Evolutionary conservation across 2,888 invertebrate species (phyloP).

Genomic region (Coronaproctus castanopsis): DNA sequence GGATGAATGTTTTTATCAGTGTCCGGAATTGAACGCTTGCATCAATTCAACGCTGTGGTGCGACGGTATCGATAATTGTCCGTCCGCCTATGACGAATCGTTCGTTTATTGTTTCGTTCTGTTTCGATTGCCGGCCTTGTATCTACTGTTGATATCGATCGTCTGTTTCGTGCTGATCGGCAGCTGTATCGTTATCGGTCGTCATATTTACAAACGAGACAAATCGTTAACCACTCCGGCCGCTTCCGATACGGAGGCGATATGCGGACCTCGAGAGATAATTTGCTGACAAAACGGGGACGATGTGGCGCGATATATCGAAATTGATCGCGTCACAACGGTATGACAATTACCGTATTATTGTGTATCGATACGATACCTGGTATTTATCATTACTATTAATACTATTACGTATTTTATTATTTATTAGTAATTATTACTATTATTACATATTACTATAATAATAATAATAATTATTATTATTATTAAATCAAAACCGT

Average conservation of each 20-base stretch:
- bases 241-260: conserved; percentile 35
- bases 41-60: conserved; percentile 63
- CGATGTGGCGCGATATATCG: conserved; percentile 82
- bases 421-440: too few relatives aligned
- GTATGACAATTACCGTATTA: conserved; percentile 41
- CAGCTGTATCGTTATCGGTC: conserved; percentile 5
- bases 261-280: conserved; percentile 29
- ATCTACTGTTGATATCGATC: conserved; percentile 29
- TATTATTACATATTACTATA: too few relatives aligned
- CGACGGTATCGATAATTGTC: conserved; percentile 56
- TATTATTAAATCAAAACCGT: too few relatives aligned
- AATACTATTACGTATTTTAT: too few relatives aligned
- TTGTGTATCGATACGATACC: too few relatives aligned
- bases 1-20: conserved; percentile 55
- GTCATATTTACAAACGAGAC: conserved; percentile 2
- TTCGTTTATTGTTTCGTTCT: conserved; percentile 50
- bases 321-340: conserved; percentile 73
- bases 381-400: too few relatives aligned
- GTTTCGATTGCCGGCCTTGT: conserved; percentile 52
- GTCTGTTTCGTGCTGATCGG: conserved; percentile 35
- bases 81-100: conserved; percentile 59
- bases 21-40: conserved; percentile 60
- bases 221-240: conserved; percentile 38
- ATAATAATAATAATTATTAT: too few relatives aligned
- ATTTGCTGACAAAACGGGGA: conserved; percentile 82